phyloP scores from a whole-genome alignment of 2,797 vertebrate species.

The Chiloscyllium punctatum region DNA sequence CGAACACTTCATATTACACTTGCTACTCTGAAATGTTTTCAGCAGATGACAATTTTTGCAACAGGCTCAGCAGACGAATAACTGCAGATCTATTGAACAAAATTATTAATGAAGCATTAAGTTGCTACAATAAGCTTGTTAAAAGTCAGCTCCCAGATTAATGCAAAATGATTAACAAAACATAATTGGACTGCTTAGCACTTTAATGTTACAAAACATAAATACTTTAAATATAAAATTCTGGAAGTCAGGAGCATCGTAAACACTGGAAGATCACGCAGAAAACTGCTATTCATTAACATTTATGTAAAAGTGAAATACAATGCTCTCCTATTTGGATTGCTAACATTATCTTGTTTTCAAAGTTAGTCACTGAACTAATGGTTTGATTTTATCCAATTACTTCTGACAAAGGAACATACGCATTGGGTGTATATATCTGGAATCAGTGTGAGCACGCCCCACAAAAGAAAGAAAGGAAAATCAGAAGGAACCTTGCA shows the following conservation, averaged over 20 bases:
- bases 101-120: conserved; percentile 12
- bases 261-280: not conserved
- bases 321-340: not conserved
- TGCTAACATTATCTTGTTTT: not conserved
- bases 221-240: not conserved
- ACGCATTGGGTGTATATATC: too few relatives aligned
- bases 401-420: not conserved
- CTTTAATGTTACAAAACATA: not conserved
- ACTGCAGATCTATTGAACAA: conserved; percentile 13
- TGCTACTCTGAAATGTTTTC: conserved; percentile 15
- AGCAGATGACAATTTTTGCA: conserved; percentile 15
- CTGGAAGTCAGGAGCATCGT: not conserved
- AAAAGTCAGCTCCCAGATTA: not conserved
- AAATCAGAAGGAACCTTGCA: not conserved
- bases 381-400: not conserved
- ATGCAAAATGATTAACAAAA: conserved; percentile 22
- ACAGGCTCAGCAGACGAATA: not conserved
- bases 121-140: conserved; percentile 21
- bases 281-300: not conserved
- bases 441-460: too few relatives aligned
- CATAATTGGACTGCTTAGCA: not conserved
- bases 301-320: conserved; percentile 1
- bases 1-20: not conserved
- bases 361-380: not conserved
- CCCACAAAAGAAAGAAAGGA: not conserved